Conservation (phyloP, 2,113 vertebrate genomes). For the Phaethon lepturus region DNA sequence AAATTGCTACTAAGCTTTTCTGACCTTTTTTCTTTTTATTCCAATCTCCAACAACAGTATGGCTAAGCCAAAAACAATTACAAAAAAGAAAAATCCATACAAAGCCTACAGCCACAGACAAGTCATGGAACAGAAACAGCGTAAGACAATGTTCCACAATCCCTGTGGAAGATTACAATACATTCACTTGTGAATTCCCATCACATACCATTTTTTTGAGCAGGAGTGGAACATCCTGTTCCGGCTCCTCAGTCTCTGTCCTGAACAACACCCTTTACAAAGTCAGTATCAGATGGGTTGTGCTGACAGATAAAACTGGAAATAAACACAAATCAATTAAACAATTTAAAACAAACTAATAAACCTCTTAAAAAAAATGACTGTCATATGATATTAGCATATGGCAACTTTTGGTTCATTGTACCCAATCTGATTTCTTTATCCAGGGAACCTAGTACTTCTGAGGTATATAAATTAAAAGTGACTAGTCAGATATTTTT, state of each 20-base stretch:
- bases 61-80: neutral
- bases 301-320: neutral
- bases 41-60: neutral
- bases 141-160: neutral
- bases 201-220: neutral
- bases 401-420: neutral
- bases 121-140: neutral
- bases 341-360: neutral
- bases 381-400: neutral
- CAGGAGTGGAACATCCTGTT: neutral
- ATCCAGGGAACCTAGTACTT: neutral
- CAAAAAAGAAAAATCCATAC: neutral
- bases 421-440: neutral
- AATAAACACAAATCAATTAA: neutral
- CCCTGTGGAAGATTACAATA: neutral
- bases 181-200: neutral
- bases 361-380: neutral
- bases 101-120: neutral
- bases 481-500: neutral
- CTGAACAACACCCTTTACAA: neutral
- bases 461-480: neutral
- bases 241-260: neutral
- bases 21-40: neutral
- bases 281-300: neutral
- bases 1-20: constrained; percentile 5